These are phyloP conservation scores for Thalassaphorura encarpata DNA, from an alignment of 1,140 invertebrate species.

Conservation along the genomic window DNA sequence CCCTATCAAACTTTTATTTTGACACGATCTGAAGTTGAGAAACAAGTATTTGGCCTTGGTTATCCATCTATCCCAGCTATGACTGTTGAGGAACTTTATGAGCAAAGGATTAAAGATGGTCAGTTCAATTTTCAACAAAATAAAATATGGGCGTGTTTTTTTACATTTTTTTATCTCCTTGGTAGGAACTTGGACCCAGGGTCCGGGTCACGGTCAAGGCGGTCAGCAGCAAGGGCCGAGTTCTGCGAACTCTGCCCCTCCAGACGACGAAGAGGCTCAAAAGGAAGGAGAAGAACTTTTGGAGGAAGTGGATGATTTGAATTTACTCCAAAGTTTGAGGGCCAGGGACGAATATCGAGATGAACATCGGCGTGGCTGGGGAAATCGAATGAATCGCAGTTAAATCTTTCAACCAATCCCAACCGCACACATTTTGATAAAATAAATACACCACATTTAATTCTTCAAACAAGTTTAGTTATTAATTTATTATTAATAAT, in stretches of 20 bases:
- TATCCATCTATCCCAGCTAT: constrained; percentile 87
- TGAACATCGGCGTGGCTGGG: constrained; percentile 73
- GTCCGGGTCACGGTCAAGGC: constrained; percentile 54
- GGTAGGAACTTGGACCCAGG: too few species aligned
- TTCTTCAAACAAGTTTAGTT: too few species aligned
- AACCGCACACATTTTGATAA: too few species aligned
- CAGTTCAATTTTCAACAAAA: too few species aligned
- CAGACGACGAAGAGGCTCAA: constrained; percentile 34
- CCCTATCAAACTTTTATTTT: constrained; percentile 86
- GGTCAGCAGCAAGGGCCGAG: neutral
- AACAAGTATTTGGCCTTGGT: constrained; percentile 84
- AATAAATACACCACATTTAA: too few species aligned
- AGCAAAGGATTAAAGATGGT: too few species aligned
- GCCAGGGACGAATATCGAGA: constrained; percentile 89
- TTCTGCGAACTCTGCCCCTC: constrained; percentile 19
- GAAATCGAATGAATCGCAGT: constrained; percentile 75
- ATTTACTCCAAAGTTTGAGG: constrained; percentile 52
- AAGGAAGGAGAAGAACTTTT: constrained; percentile 40
- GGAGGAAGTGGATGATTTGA: constrained; percentile 65
- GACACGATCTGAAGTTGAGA: constrained; percentile 77
- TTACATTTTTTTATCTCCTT: too few species aligned
- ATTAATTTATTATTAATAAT: too few species aligned
- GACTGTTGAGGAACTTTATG: constrained; percentile 92
- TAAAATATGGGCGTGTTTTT: too few species aligned
- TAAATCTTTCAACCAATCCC: too few species aligned